Conservation (phyloP, 2,797 vertebrate species). For the Emydoidea blandingii region DNA sequence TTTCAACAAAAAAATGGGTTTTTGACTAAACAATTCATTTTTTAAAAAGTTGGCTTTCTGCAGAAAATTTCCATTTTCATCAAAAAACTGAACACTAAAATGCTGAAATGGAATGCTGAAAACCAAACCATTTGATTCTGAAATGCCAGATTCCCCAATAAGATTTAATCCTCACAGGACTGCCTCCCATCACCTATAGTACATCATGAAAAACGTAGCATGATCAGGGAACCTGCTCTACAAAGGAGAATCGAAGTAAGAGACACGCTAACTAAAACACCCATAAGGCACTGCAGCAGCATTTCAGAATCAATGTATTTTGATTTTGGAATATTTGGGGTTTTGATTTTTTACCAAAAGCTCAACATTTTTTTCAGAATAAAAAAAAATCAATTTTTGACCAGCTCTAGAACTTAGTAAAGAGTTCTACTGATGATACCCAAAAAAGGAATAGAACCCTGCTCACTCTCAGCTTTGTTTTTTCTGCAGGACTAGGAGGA, state of each 20-base stretch:
- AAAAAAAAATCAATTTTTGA: not conserved
- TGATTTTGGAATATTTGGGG: not conserved
- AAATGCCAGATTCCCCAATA: not conserved
- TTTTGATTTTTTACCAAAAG: not conserved
- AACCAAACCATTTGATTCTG: slow-evolving; percentile 37
- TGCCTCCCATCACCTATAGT: too few relatives aligned
- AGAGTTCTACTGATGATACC: not conserved
- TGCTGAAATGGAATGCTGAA: slow-evolving; percentile 37
- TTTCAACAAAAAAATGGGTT: not conserved
- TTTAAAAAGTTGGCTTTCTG: not conserved
- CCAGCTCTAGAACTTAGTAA: not conserved
- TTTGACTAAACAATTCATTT: not conserved
- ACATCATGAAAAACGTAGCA: not conserved
- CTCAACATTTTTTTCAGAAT: not conserved
- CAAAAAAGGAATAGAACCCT: not conserved
- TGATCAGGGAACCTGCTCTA: not conserved
- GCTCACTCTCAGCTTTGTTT: not conserved
- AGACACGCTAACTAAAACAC: not conserved
- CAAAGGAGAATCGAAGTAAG: not conserved
- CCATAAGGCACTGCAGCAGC: not conserved
- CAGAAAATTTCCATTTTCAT: not conserved
- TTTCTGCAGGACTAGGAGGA: not conserved
- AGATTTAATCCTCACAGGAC: not conserved
- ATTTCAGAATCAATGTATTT: not conserved
- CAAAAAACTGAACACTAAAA: slow-evolving; percentile 1